A percentile compares a stretch with the other conserved stretches of the same genome.
Conservation (phyloP, 2,888 invertebrate species). For the Doris montereyensis region DNA sequence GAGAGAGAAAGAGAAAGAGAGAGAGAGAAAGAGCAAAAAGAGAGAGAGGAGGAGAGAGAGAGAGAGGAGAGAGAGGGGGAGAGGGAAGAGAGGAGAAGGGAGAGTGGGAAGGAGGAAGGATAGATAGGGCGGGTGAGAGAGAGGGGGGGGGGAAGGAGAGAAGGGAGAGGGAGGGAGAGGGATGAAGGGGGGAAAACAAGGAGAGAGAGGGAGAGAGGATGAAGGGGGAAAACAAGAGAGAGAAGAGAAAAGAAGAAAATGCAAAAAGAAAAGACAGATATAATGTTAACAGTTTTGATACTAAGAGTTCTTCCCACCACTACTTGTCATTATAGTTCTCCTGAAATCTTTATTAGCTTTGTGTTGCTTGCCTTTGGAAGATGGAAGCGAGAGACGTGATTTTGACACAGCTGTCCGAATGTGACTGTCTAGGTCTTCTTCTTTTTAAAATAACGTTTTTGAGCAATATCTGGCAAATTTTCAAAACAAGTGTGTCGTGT, state of each 20-base stretch:
- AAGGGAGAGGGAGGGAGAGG: background rate
- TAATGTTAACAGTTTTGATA: too few relatives aligned
- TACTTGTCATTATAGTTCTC: too few relatives aligned
- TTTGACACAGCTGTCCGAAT: too few relatives aligned
- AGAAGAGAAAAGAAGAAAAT: background rate
- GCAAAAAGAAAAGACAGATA: background rate
- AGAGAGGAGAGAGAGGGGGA: background rate
- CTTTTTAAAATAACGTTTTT: too few relatives aligned
- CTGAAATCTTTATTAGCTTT: too few relatives aligned
- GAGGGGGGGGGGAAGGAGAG: background rate
- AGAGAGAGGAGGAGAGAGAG: background rate
- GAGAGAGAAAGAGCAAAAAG: background rate
- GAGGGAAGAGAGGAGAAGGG: background rate
- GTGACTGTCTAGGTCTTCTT: too few relatives aligned
- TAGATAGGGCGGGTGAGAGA: background rate
- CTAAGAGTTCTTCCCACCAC: too few relatives aligned
- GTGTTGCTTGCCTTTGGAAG: too few relatives aligned
- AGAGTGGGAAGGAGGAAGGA: background rate
- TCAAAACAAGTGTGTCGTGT: too few relatives aligned
- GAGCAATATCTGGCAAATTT: too few relatives aligned
- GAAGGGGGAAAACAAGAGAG: background rate
- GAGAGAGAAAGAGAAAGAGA: background rate
- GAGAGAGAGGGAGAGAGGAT: background rate
- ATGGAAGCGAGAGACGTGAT: too few relatives aligned
- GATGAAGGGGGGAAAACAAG: background rate